Evolutionary conservation across 1,140 invertebrate species (phyloP).

Genomic region (Calliphora vicina): DNA sequence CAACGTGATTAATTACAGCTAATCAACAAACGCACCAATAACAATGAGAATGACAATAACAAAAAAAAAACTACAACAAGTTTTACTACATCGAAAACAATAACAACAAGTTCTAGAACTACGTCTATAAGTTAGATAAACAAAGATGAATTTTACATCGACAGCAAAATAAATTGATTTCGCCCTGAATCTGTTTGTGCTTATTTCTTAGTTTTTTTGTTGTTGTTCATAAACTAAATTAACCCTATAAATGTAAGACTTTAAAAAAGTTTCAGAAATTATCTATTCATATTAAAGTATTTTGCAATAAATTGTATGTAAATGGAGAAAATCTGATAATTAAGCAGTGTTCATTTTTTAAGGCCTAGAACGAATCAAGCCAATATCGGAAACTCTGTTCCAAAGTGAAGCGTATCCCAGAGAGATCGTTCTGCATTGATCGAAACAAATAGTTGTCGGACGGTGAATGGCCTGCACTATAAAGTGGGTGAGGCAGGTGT

Average conservation of each 20-base stretch:
- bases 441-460: no score
- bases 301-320: no score
- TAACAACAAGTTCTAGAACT: not conserved
- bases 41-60: not conserved
- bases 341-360: no score
- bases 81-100: not conserved
- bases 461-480: no score
- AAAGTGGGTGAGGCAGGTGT: no score
- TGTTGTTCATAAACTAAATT: not conserved
- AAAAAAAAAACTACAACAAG: not conserved
- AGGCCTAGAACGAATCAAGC: no score
- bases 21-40: not conserved
- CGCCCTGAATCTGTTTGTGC: not conserved
- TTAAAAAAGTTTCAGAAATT: no score
- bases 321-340: no score
- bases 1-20: constrained; percentile 10
- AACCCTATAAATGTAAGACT: not conserved
- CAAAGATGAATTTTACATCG: not conserved
- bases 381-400: no score
- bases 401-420: no score
- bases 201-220: not conserved
- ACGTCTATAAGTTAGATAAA: not conserved
- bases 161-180: constrained; percentile 17
- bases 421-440: no score
- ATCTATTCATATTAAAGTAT: no score